These are phyloP conservation scores for Hedya salicella DNA, from an alignment of 2,888 invertebrate genomes.

Conservation along the genomic window DNA sequence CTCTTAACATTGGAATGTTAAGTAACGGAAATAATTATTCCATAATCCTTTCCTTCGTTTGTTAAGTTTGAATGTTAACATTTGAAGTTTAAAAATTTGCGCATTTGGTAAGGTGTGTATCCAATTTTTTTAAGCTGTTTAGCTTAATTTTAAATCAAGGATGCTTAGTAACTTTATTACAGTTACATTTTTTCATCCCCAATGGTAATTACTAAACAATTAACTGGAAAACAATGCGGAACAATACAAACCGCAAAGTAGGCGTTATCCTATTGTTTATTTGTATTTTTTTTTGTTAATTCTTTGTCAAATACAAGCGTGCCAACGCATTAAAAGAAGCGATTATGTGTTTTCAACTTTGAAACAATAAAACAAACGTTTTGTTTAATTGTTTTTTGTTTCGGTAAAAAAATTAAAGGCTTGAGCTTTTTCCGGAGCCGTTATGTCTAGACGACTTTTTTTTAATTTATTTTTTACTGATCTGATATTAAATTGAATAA, in stretches of 20 bases:
- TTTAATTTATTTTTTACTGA: not conserved
- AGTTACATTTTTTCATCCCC: slow-evolving; percentile 22
- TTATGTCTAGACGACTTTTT: slow-evolving; percentile 20
- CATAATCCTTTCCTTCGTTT: too few relatives aligned
- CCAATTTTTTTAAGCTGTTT: not conserved
- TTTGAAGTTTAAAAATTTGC: too few relatives aligned
- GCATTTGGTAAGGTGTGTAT: too few relatives aligned
- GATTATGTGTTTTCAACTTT: slow-evolving; percentile 11
- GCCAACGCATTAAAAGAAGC: slow-evolving; percentile 1
- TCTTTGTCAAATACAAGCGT: slow-evolving; percentile 12
- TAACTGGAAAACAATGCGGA: slow-evolving; percentile 6
- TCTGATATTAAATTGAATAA: not conserved
- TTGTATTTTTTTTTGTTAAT: slow-evolving; percentile 19
- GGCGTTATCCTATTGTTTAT: slow-evolving; percentile 15
- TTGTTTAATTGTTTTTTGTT: slow-evolving; percentile 17
- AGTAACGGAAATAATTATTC: too few relatives aligned
- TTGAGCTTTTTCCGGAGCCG: slow-evolving; percentile 16
- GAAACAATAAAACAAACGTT: slow-evolving; percentile 10
- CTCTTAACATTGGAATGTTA: too few relatives aligned
- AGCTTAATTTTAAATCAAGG: not conserved
- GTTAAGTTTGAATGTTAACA: too few relatives aligned
- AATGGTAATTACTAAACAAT: slow-evolving; percentile 15
- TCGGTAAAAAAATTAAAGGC: slow-evolving; percentile 40
- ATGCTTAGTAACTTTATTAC: not conserved
- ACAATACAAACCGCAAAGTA: slow-evolving; percentile 16